These are phyloP conservation scores for Neoseiulus cucumeris DNA, from an alignment of 1,140 invertebrate genomes.

Conservation along the genomic window DNA sequence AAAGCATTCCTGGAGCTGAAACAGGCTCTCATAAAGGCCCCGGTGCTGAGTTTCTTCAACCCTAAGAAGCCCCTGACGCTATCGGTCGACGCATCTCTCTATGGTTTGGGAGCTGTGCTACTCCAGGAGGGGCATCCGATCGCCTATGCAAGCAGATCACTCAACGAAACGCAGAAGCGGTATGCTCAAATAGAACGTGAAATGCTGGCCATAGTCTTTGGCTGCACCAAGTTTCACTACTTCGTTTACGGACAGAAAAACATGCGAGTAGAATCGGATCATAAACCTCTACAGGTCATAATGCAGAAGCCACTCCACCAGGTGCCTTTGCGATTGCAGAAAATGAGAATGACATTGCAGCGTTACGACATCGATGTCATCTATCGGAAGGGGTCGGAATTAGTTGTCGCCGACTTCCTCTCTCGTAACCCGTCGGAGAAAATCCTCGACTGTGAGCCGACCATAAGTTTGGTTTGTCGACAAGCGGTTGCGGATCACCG, in stretches of 20 bases:
- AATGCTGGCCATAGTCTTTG: slow-evolving; percentile 15
- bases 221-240: slow-evolving; percentile 18
- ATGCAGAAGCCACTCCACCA: neutral
- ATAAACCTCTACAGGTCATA: slow-evolving; percentile 15
- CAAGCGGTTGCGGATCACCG: too few relatives aligned
- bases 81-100: slow-evolving; percentile 23
- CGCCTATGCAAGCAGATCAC: slow-evolving; percentile 14
- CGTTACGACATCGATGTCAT: too few relatives aligned
- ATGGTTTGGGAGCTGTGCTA: slow-evolving; percentile 13
- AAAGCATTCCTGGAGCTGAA: slow-evolving; percentile 11
- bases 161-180: slow-evolving; percentile 14
- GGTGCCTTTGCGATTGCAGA: slow-evolving; percentile 14
- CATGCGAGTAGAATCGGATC: slow-evolving; percentile 15
- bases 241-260: slow-evolving; percentile 18
- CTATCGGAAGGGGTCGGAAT: too few relatives aligned
- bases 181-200: slow-evolving; percentile 18
- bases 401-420: too few relatives aligned
- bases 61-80: slow-evolving; percentile 21
- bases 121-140: slow-evolving; percentile 14
- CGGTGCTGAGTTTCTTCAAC: slow-evolving; percentile 21
- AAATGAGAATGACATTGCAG: neutral
- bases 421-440: too few relatives aligned
- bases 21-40: neutral
- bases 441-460: too few relatives aligned
- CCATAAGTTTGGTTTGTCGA: too few relatives aligned